A percentile compares a stretch with the other conserved stretches of the same genome.
phyloP scores from a whole-genome alignment of 2,888 invertebrate genomes.

The Oligia strigilis region DNA sequence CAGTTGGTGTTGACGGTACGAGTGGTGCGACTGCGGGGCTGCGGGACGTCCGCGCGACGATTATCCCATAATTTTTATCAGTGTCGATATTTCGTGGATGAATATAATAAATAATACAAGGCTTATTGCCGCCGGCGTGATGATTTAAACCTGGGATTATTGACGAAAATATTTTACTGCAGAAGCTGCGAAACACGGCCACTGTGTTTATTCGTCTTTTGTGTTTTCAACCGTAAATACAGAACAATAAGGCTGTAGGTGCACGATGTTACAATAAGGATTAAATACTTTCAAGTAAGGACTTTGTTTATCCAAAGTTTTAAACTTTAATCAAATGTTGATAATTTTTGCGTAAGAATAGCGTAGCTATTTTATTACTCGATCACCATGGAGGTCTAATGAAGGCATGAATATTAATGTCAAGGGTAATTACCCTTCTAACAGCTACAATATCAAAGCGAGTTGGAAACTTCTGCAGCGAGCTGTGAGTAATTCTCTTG shows the following conservation, averaged over 20 bases:
- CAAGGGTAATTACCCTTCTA: slow-evolving; percentile 29
- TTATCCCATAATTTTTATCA: slow-evolving; percentile 46
- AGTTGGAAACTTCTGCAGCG: slow-evolving; percentile 30
- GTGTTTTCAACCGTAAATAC: neutral
- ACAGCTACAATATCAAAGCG: slow-evolving; percentile 50
- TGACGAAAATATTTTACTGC: slow-evolving; percentile 22
- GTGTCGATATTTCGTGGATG: slow-evolving; percentile 39
- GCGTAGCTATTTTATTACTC: neutral
- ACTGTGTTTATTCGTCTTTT: neutral
- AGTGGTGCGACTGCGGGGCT: neutral
- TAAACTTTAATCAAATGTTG: neutral
- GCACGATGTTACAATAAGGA: neutral
- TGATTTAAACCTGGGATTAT: slow-evolving; percentile 53
- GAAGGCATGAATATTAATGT: slow-evolving; percentile 47
- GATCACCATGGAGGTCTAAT: slow-evolving; percentile 22
- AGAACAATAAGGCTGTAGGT: neutral
- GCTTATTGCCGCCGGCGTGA: slow-evolving; percentile 38
- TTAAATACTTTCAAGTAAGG: neutral
- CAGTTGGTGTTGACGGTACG: slow-evolving; percentile 21
- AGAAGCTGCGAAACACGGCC: neutral
- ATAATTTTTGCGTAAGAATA: slow-evolving; percentile 14
- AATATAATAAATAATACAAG: slow-evolving; percentile 27
- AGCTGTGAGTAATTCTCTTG: slow-evolving; percentile 46
- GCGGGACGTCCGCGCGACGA: slow-evolving; percentile 8
- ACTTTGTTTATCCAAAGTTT: neutral